Conservation (phyloP, 2,797 vertebrate species). For the Oceanodroma leucorhoa region DNA sequence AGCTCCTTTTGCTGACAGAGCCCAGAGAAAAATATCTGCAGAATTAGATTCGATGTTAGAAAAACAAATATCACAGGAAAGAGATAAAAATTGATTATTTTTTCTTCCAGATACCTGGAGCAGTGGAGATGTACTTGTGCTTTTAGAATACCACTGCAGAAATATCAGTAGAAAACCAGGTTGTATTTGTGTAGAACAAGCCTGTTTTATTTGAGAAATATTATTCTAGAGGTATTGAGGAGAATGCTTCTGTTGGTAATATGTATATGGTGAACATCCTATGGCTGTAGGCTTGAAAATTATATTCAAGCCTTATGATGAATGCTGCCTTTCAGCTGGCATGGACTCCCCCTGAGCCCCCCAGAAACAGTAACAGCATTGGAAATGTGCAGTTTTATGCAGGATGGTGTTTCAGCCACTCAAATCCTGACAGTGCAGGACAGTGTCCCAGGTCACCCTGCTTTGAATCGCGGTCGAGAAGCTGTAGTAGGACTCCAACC, state of each 20-base stretch:
- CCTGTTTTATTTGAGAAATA: not conserved
- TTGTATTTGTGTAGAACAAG: not conserved
- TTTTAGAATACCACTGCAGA: not conserved
- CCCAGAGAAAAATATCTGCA: not conserved
- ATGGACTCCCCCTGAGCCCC: not conserved
- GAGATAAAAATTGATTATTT: not conserved
- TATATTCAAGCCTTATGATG: not conserved
- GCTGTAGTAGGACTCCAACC: not conserved
- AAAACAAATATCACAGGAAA: not conserved
- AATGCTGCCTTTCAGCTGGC: not conserved
- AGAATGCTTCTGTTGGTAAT: not conserved
- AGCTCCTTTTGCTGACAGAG: not conserved
- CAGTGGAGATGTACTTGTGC: not conserved
- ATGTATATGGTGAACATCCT: not conserved
- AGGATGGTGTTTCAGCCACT: not conserved
- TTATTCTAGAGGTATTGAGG: not conserved
- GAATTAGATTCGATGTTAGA: not conserved
- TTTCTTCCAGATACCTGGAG: not conserved
- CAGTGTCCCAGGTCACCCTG: not conserved
- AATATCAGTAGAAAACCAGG: not conserved
- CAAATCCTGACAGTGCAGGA: not conserved
- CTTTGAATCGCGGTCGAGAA: fast-evolving
- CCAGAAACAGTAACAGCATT: not conserved
- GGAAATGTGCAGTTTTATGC: not conserved
- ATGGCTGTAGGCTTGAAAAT: not conserved